These are phyloP conservation scores for Sebastes variabilis DNA, from an alignment of 2,797 vertebrate species.

Conservation along the genomic window DNA sequence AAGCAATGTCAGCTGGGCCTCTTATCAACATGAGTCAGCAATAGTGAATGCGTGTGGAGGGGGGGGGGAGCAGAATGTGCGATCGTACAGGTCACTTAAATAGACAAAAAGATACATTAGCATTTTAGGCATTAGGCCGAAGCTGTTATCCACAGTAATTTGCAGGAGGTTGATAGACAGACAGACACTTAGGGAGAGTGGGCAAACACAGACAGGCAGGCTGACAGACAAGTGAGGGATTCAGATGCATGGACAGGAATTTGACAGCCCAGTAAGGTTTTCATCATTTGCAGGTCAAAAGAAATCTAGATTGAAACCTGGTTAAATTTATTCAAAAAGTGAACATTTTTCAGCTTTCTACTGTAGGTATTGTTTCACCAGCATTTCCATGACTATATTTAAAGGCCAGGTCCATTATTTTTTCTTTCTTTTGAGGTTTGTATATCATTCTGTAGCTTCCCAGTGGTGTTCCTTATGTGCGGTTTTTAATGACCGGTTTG, in stretches of 20 bases:
- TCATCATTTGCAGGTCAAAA: too few species aligned
- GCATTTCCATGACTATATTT: neutral
- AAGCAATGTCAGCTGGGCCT: slow-evolving; percentile 59
- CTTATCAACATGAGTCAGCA: slow-evolving; percentile 63
- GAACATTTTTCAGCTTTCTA: neutral
- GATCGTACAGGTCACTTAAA: slow-evolving; percentile 20
- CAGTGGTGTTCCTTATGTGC: neutral
- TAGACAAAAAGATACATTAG: slow-evolving; percentile 17
- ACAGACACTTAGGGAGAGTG: neutral
- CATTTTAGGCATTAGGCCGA: slow-evolving; percentile 13
- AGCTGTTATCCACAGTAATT: slow-evolving; percentile 9
- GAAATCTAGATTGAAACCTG: neutral
- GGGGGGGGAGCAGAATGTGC: neutral
- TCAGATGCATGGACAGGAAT: neutral
- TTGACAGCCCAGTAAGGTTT: neutral
- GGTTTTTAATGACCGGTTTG: neutral
- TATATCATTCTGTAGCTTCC: too few species aligned
- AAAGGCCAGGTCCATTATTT: neutral
- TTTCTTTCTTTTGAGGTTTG: too few species aligned
- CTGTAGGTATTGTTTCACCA: neutral
- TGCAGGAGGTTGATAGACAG: neutral
- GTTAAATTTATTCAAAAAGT: neutral
- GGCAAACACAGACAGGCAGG: neutral
- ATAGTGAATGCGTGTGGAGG: neutral
- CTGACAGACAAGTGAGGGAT: neutral